Conservation (phyloP, 2,797 vertebrate genomes). For the Eupleurogrammus muticus region DNA sequence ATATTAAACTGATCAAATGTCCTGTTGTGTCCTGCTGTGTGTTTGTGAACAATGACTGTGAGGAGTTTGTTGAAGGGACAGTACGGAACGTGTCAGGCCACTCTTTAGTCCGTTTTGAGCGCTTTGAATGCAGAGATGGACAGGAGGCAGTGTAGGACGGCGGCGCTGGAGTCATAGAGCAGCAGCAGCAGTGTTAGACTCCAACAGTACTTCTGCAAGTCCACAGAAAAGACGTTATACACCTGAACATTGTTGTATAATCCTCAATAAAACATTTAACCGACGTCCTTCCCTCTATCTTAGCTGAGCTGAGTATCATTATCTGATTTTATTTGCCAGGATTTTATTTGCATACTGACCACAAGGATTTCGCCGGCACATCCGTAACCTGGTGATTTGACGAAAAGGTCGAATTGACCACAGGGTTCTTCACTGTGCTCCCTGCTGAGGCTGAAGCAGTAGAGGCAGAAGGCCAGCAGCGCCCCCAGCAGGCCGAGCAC, state of each 20-base stretch:
- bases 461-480: conserved; percentile 72
- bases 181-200: conserved; percentile 62
- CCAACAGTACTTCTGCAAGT: conserved; percentile 58
- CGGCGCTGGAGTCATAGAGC: conserved; percentile 63
- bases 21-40: too few relatives aligned
- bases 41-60: too few relatives aligned
- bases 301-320: neutral
- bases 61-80: too few relatives aligned
- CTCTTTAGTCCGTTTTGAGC: conserved; percentile 59
- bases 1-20: too few relatives aligned
- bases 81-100: neutral
- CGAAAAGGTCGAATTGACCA: rapidly evolving
- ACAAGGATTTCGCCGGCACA: conserved; percentile 18
- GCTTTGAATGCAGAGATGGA: conserved; percentile 72
- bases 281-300: too few relatives aligned
- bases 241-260: neutral
- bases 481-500: conserved; percentile 66
- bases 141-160: conserved; percentile 68
- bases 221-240: conserved; percentile 11
- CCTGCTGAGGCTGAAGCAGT: conserved; percentile 49
- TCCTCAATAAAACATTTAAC: too few relatives aligned
- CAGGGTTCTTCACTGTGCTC: rapidly evolving
- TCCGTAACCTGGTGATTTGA: rapidly evolving
- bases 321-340: neutral
- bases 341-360: conserved; percentile 68